Evolutionary conservation across 1,140 invertebrate species (phyloP).

Genomic region (Drosophila auraria): DNA sequence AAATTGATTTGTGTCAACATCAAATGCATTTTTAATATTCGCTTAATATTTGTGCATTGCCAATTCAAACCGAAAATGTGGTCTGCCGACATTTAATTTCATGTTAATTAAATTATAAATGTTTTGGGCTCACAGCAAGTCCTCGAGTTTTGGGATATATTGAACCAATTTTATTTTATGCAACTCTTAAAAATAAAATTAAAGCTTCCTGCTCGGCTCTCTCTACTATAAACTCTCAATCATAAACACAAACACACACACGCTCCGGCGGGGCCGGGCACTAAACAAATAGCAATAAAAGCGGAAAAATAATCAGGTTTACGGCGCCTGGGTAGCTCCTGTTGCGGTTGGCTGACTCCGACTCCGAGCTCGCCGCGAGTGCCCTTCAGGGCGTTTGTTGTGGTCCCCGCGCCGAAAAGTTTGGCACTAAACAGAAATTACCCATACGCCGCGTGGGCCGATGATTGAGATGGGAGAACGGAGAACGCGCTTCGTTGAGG

Average conservation of each 20-base stretch:
- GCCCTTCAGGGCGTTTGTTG: slow-evolving; percentile 74
- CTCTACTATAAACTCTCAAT: slow-evolving; percentile 13
- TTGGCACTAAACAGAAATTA: slow-evolving; percentile 78
- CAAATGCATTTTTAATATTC: not conserved
- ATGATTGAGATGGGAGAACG: slow-evolving; percentile 59
- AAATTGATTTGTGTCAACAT: slow-evolving; percentile 10
- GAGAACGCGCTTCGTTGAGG: slow-evolving; percentile 1
- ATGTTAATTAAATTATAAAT: slow-evolving; percentile 3
- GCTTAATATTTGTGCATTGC: slow-evolving; percentile 3
- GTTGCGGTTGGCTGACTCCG: slow-evolving; percentile 32
- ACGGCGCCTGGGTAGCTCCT: slow-evolving; percentile 33
- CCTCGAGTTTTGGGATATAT: not conserved
- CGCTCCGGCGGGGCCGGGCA: slow-evolving; percentile 10
- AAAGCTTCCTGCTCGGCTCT: slow-evolving; percentile 1
- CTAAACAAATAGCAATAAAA: slow-evolving; percentile 81
- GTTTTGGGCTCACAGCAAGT: not conserved
- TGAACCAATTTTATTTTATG: slow-evolving; percentile 5
- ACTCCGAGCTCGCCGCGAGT: slow-evolving; percentile 44
- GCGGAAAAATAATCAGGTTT: slow-evolving; percentile 77
- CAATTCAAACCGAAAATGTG: slow-evolving; percentile 9
- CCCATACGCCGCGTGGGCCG: slow-evolving; percentile 72
- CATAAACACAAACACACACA: slow-evolving; percentile 23
- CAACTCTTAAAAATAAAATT: slow-evolving; percentile 12
- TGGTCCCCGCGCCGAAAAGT: slow-evolving; percentile 58
- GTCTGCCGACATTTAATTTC: slow-evolving; percentile 8